Evolutionary conservation across 2,797 vertebrate genomes (phyloP), one percentile per base, ranked within the genome.

Genomic region (Mormyrus proboscirostris): DNA sequence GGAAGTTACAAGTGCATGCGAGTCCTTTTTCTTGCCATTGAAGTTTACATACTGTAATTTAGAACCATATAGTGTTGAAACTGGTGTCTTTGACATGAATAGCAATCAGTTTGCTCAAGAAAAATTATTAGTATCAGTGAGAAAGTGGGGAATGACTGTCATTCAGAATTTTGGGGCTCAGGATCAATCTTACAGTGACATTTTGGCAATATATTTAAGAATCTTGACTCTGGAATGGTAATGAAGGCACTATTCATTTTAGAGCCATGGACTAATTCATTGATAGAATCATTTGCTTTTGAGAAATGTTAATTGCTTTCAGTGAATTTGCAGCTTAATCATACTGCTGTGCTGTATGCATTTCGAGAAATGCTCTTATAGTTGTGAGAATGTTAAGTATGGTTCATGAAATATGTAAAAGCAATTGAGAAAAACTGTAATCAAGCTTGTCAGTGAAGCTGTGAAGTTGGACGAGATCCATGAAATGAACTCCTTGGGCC

Each of bases 361-460:
- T 73, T 38, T 73, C 33, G 29, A 73, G 65, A 73, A 38, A 73
- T 73, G 65, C 65, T 73, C 65, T 73, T 73, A 38, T 38, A 73
- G 29, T 16, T 38, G 65, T 38, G 65, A 73, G 65, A 73, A 38
- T 73, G 29, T 73, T 73, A 38, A 38, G 65, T 73, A 38, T 38
- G 29, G 65, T 73, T 73, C 65, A 73, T 73, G 65, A 73, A 73
- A 73, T 73, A 73, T 73, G 65, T 73, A 73, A 73, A 73, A 38
- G 65, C 65, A 73, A 73, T 38, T 14, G 65, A 38, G 65, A 73
- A 38, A 73, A 73, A 38, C 29, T 14, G 65, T 33, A 73, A 73
- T 73, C 65, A 73, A 16, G 65, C 65, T 73, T 84, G 82, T 84
- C 82, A 25, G 82, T 84, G 82, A 84, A 50, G 82, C 82, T 84